Conservation (phyloP, 2,113 vertebrate genomes). For the Zosterops borbonicus region DNA sequence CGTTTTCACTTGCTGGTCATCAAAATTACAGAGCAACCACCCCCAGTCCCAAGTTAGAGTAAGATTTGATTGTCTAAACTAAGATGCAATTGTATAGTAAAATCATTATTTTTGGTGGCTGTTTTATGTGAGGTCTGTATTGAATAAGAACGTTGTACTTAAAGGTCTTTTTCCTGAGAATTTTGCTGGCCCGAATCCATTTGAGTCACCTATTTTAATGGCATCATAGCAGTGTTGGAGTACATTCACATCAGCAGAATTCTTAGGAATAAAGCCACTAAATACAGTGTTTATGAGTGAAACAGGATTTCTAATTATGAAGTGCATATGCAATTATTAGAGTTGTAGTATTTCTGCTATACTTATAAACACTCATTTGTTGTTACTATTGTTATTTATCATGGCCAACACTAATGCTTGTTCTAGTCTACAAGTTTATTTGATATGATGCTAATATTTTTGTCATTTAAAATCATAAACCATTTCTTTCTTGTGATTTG, state of each 20-base stretch:
- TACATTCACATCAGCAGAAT: neutral
- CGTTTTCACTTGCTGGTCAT: neutral
- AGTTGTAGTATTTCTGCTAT: neutral
- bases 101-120: neutral
- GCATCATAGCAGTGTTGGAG: neutral
- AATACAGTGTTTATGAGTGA: neutral
- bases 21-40: neutral
- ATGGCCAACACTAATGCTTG: neutral
- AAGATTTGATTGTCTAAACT: neutral
- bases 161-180: neutral
- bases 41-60: neutral
- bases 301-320: neutral
- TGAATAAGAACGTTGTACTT: neutral
- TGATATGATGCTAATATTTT: neutral
- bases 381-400: neutral
- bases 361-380: neutral
- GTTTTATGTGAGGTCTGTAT: neutral
- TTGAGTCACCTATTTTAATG: neutral
- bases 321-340: neutral
- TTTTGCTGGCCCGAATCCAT: neutral
- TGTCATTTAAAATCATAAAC: neutral
- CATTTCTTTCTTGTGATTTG: neutral
- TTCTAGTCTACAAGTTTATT: neutral
- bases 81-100: neutral
- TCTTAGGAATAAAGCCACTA: neutral